Conservation (phyloP, 2,797 vertebrate species). For the Furcifer pardalis region DNA sequence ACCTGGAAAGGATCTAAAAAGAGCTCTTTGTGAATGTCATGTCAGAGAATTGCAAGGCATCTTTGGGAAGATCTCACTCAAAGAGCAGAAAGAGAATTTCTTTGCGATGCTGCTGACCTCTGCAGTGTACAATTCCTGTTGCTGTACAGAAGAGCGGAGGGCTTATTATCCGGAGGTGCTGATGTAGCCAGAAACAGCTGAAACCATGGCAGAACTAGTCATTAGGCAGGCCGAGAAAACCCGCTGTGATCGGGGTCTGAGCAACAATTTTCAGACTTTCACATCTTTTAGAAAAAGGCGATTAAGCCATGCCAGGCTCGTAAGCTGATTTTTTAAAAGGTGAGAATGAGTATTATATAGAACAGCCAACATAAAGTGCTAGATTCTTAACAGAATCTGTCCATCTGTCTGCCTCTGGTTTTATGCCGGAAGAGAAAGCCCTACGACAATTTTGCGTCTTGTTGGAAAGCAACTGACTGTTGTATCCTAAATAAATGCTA, state of each 20-base stretch:
- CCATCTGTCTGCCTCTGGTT: neutral
- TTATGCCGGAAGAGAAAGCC: too few species aligned
- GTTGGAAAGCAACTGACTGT: neutral
- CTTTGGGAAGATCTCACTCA: conserved; percentile 23
- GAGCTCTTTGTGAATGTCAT: neutral
- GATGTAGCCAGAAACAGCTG: conserved; percentile 22
- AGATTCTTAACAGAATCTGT: neutral
- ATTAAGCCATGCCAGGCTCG: conserved; percentile 5
- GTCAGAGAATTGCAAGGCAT: conserved; percentile 11
- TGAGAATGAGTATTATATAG: too few species aligned
- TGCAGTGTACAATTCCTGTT: conserved; percentile 5
- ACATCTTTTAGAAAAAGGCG: neutral
- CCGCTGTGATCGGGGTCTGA: conserved; percentile 22
- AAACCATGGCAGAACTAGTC: conserved; percentile 49
- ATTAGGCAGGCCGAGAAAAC: conserved; percentile 48
- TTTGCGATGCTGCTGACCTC: conserved; percentile 13
- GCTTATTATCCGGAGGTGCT: conserved; percentile 43
- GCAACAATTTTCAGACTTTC: conserved; percentile 27
- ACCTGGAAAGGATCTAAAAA: neutral
- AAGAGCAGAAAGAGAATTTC: neutral
- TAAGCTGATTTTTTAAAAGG: too few species aligned
- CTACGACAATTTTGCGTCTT: neutral
- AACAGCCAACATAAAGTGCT: neutral
- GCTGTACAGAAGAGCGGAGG: accelerated
- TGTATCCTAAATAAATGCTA: neutral